These are phyloP conservation scores for Acleris emargana DNA, from an alignment of 2,888 invertebrate species.

Conservation along the genomic window DNA sequence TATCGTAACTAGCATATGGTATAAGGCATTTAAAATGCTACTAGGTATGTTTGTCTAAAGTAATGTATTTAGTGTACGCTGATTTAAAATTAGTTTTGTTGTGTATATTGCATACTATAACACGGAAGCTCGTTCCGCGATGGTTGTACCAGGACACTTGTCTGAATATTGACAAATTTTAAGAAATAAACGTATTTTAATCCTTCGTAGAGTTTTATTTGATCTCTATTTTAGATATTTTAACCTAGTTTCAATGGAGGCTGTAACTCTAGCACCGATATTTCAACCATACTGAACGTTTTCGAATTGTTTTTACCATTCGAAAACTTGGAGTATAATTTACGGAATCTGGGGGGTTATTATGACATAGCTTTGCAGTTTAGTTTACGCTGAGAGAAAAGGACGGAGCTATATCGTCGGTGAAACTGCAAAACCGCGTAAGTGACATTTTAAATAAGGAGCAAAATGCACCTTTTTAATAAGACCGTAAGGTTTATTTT, in stretches of 20 bases:
- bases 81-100: conserved; percentile 52
- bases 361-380: no score
- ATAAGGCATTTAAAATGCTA: conserved; percentile 53
- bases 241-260: neutral
- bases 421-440: no score
- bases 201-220: conserved; percentile 71
- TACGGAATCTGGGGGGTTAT: no score
- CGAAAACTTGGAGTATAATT: no score
- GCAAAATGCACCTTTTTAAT: no score
- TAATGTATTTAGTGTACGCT: conserved; percentile 51
- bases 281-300: no score
- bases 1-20: conserved; percentile 37
- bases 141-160: conserved; percentile 60
- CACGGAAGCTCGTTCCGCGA: conserved; percentile 46
- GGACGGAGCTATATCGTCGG: no score
- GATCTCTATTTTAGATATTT: conserved; percentile 7
- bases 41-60: conserved; percentile 54
- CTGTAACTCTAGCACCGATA: no score
- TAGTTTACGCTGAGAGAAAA: no score
- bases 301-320: no score
- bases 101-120: conserved; percentile 59
- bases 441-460: no score
- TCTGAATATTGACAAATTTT: conserved; percentile 76
- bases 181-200: conserved; percentile 81
- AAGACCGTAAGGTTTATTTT: no score